Percentiles rank a stretch among this genome's conserved stretches.
phyloP scores from a whole-genome alignment of 2,797 vertebrate species.

The Chrosomus eos region DNA sequence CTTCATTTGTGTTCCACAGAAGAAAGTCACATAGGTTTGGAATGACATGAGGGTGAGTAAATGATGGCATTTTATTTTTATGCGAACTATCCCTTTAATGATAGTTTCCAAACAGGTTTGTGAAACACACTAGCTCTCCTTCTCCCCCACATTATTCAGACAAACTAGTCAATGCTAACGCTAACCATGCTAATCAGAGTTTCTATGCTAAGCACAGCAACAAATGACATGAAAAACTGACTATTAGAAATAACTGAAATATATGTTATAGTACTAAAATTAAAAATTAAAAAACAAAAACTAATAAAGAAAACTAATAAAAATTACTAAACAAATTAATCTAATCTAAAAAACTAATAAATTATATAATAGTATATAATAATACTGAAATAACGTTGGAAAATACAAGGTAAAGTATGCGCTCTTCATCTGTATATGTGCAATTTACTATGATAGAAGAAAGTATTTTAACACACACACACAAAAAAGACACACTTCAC shows the following conservation, averaged over 20 bases:
- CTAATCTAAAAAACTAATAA: not conserved
- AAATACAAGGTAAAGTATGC: not conserved
- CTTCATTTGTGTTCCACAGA: slow-evolving; percentile 1
- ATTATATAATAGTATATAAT: not conserved
- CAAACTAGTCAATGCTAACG: not conserved
- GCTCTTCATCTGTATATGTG: too few relatives aligned
- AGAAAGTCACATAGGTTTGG: not conserved
- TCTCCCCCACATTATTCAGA: not conserved
- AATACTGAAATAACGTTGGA: not conserved
- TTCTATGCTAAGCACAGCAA: not conserved
- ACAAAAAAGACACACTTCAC: not conserved
- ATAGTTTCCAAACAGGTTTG: not conserved
- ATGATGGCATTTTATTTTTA: not conserved
- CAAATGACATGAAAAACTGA: not conserved
- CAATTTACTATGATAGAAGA: not conserved
- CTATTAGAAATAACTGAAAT: not conserved
- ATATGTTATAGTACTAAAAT: not conserved
- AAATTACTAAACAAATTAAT: not conserved
- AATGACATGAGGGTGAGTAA: not conserved
- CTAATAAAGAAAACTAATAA: not conserved
- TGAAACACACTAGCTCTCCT: not conserved
- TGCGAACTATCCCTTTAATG: not conserved
- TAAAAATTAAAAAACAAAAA: not conserved
- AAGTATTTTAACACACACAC: not conserved
- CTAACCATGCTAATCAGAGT: not conserved